Evolutionary conservation across 2,113 vertebrate genomes (phyloP).

Genomic region (Deroptyus accipitrinus): DNA sequence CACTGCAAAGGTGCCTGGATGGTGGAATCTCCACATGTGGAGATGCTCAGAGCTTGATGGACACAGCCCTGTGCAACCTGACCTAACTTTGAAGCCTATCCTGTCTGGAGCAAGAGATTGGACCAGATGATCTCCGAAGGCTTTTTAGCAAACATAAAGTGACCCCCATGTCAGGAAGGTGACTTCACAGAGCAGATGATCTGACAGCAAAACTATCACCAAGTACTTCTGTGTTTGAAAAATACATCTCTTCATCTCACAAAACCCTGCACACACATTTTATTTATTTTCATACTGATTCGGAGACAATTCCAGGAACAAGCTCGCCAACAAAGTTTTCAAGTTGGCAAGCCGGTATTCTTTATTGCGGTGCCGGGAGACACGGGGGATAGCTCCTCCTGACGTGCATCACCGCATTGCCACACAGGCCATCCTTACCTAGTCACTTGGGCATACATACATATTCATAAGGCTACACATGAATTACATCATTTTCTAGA

Average conservation of each 20-base stretch:
- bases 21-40: background rate
- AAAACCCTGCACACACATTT: background rate
- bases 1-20: background rate
- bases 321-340: too few relatives aligned
- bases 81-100: background rate
- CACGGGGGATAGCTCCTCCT: too few relatives aligned
- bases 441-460: too few relatives aligned
- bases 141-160: background rate
- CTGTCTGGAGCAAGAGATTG: background rate
- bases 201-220: background rate
- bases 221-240: background rate
- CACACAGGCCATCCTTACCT: too few relatives aligned
- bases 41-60: background rate
- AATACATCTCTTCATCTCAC: background rate
- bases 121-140: background rate
- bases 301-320: too few relatives aligned
- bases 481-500: too few relatives aligned
- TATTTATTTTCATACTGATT: background rate
- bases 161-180: background rate
- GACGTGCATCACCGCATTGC: too few relatives aligned
- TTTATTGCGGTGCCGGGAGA: too few relatives aligned
- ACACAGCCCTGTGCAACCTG: background rate
- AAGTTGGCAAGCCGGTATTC: too few relatives aligned
- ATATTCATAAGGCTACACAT: too few relatives aligned
- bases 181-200: background rate